A percentile compares a stretch with the other conserved stretches of the same genome.
These are phyloP conservation scores for Coreius guichenoti DNA, from an alignment of 2,797 vertebrate species.

Conservation along the genomic window DNA sequence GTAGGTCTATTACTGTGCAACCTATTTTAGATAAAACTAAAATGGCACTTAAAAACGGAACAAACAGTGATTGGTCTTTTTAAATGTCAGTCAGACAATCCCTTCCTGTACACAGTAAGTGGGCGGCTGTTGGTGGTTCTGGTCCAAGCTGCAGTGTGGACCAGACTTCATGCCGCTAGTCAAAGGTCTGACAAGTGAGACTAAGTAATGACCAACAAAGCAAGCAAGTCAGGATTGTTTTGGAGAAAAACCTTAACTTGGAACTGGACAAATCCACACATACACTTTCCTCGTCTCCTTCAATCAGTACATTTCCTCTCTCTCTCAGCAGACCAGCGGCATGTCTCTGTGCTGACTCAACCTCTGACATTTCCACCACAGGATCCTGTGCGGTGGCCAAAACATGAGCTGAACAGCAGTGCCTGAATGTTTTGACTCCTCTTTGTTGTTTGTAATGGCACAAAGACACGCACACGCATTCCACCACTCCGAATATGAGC, in stretches of 20 bases:
- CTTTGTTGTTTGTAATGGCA: conserved; percentile 48
- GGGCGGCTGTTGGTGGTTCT: neutral
- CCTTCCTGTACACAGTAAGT: too few species aligned
- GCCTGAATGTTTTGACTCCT: conserved; percentile 44
- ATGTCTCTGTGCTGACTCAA: conserved; percentile 54
- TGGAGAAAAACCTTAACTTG: neutral
- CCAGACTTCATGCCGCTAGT: conserved; percentile 3
- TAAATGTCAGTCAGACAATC: neutral
- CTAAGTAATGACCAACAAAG: conserved; percentile 57
- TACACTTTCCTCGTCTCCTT: conserved; percentile 20
- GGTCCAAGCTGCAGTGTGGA: neutral
- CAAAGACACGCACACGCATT: conserved; percentile 10
- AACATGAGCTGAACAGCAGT: conserved; percentile 39
- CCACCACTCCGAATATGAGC: neutral
- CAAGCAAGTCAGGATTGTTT: conserved; percentile 20
- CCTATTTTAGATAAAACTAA: neutral
- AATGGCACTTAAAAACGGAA: neutral
- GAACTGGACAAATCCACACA: conserved; percentile 2
- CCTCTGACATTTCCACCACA: conserved; percentile 56
- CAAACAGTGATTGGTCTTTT: neutral
- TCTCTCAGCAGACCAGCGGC: conserved; percentile 40
- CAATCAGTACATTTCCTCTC: conserved; percentile 37
- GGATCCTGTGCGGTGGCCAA: conserved; percentile 43
- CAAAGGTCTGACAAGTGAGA: neutral
- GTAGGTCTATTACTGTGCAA: neutral